Base-by-base conservation (phyloP, 1,140 invertebrate genomes). In the Brachionus rubens region DNA sequence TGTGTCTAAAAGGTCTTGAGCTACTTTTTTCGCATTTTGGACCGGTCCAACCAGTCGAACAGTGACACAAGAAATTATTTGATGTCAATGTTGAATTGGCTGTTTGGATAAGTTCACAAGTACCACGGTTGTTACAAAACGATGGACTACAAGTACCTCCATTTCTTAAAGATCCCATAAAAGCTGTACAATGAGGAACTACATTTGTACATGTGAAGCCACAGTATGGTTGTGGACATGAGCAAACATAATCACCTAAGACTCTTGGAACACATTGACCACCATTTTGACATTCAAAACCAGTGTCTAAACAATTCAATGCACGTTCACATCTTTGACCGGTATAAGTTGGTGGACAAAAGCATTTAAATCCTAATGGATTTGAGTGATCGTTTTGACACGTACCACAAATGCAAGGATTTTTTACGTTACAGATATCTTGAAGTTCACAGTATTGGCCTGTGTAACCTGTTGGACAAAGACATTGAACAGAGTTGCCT, bases 241-340 rank as follows among this genome's bases (percentile, higher is more conserved):
- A 72, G 46, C 68, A 72, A 30, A 72, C 68, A 54, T 72, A 72
- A 50, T 72, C 68, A 24, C 68, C 68, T 4, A 72, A 14, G 3
- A 72, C 68, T 24, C 68, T 41, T 24, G 72, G 72, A 0, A 76
- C 52, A 62, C 72, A 76, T 76, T 76, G 50, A 21, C 72, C 72
- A 26, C 72, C 72, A 43, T 76, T 76, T 54, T 62, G 30, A 47
- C 72, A 76, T 5, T 50, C 68, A 30, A 50, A 72, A 24, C 68
- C 68, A 3, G 47, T 21, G 30, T 72, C 68, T 5, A 72, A 33
- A 30, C 68, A 72, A 54, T 72, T 72, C 2, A 72, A 24, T 1
- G 68, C 68, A 3, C 59, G 24, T 65, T 65, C 46, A 36, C 50
- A 48, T 12, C 50, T 12, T 16, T 72, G 68, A 0, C 50, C 50